Evolutionary conservation across 2,888 invertebrate species (phyloP), one percentile per base, ranked within the genome.

Genomic region (Galerucella nymphaeae): DNA sequence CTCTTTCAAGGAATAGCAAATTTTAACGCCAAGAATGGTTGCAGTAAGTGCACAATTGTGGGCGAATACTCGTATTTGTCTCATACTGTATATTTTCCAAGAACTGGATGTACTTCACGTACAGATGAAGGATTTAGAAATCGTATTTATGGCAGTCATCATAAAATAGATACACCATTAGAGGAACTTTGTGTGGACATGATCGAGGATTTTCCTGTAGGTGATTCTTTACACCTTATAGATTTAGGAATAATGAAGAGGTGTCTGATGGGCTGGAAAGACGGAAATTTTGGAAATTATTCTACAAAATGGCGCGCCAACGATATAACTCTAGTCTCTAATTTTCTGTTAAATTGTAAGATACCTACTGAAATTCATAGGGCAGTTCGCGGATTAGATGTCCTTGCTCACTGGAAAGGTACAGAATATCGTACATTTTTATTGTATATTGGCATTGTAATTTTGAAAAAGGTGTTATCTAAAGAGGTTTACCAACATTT

Each of bases 151-250:
- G 79, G 69, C 55, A 58, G 45, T 18, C 76, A 78, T 70, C 74
- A 78, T 62, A 79, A 79, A 73, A 13, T 14, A 18, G n/a, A 78
- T 48, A 66, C 75, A n/a, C 73, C 76, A 20, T 61, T 78, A 65
- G 16, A 41, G 55, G 45, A 70, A 41, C 66, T 80, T 10, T 76
- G 76, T 16, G 74, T 81, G 23, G 66, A 81, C 71, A 81, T 80
- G 80, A 65, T 80, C 0, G 67, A 80, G 38, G 77, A 78, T 70
- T 80, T 81, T 70, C 74, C 76, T n/a, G 73, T 79, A 11, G 78
- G 71, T n/a, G 80, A 81, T 68, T 75, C 74, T 10, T 66, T 81
- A 18, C 79, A 81, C 74, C 14, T 59, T 30, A 59, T 59, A 14
- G 59, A 59, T n/a, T 30, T 58, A 78, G 20, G 70, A 79, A 10